These are phyloP conservation scores for Todus mexicanus DNA, from an alignment of 2,797 vertebrate genomes.

Conservation along the genomic window DNA sequence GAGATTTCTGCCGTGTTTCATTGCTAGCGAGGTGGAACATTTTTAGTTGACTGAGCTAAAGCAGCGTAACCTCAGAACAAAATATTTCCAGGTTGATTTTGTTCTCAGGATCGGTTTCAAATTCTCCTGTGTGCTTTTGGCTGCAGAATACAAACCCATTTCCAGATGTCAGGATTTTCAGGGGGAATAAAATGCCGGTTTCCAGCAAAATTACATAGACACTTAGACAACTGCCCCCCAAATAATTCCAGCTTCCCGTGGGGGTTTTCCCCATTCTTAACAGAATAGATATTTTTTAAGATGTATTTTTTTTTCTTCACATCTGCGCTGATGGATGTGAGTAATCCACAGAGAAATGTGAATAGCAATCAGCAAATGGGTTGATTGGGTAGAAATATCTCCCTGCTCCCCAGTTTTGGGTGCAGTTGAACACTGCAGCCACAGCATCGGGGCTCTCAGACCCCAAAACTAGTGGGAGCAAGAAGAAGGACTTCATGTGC, in stretches of 20 bases:
- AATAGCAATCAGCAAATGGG: neutral
- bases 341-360: neutral
- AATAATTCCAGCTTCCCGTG: neutral
- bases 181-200: neutral
- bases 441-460: neutral
- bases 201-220: neutral
- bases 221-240: neutral
- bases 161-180: neutral
- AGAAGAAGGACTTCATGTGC: neutral
- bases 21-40: neutral
- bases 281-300: neutral
- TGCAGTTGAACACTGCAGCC: fast-evolving
- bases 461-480: neutral
- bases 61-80: neutral
- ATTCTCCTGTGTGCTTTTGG: neutral
- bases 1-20: neutral
- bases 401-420: neutral
- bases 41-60: neutral
- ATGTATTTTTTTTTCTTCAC: neutral
- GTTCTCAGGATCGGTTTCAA: neutral
- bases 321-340: neutral
- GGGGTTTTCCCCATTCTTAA: neutral
- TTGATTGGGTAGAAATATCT: neutral
- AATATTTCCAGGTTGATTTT: neutral
- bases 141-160: neutral